Base-by-base conservation (phyloP, 1,140 invertebrate species). In the Octopus bimaculoides region DNA sequence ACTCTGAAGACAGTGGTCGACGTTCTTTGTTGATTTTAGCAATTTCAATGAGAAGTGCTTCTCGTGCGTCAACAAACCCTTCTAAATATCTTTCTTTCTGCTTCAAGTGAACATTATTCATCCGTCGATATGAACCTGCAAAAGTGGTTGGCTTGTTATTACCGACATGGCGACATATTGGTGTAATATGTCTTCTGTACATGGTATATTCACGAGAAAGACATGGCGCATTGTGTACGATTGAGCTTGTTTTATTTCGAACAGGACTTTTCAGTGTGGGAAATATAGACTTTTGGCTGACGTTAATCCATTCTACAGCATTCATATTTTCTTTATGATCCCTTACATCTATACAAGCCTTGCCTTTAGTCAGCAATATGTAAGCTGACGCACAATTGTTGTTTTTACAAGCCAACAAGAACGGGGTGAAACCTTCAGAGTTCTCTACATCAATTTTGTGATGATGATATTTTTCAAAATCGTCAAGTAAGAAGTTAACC, bases 321-420 rank as follows among this genome's bases (percentile, higher is more conserved):
- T 85, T 88, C 17, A 88, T 77, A 77, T 82, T 85, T 52, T 84
- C 82, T 82, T 89, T 87, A 6, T 83, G 83, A 76, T 89, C 88
- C 54, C 86, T 82, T 12, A 89, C 80, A 14, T 83, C 82, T 5
- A 87, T 85, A 4, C 83, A 87, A 4, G 88, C 85, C 9, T 84
- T 81, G 12, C 85, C 85, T 76, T 84, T 75, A 26, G 84, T 87
- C 41, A 89, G 77, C 9, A 89, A 77, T 52, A 81, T 75, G 80
- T 88, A 81, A 9, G 87, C 88, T 5, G 85, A 86, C 5, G 83
- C 87, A 80, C 85, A 89, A 81, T 89, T 82, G 4, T 86, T 88
- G 78, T 85, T 82, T 82, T 88, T 88, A 78, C 86, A 86, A 7
- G 87, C 86, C 54, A 88, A 77, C 75, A 89, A 78, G 75, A 89